A percentile compares a stretch with the other conserved stretches of the same genome.
These are phyloP conservation scores for Dioctria rufipes DNA, from an alignment of 2,888 invertebrate species.

Conservation along the genomic window DNA sequence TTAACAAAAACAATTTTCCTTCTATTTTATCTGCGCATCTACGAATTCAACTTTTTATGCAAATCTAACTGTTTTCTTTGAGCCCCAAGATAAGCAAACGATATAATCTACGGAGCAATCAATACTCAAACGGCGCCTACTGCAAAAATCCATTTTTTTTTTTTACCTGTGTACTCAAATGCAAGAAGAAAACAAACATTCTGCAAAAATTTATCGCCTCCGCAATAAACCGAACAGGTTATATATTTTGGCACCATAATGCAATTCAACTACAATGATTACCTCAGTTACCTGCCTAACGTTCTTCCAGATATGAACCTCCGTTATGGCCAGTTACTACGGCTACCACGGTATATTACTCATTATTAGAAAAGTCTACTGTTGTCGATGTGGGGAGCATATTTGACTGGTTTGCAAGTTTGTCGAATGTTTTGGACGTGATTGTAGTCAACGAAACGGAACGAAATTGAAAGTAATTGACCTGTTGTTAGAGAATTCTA, in stretches of 20 bases:
- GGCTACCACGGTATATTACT: constrained; percentile 27
- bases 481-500: constrained; percentile 28
- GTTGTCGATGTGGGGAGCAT: neutral
- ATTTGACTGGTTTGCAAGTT: constrained; percentile 4
- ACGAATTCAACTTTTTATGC: constrained; percentile 9
- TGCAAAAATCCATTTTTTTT: neutral
- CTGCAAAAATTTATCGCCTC: constrained; percentile 19
- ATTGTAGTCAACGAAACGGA: constrained; percentile 50
- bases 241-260: neutral
- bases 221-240: constrained; percentile 3
- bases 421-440: constrained; percentile 12
- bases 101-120: constrained; percentile 3
- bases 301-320: neutral
- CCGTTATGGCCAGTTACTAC: constrained; percentile 42
- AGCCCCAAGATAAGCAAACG: constrained; percentile 7
- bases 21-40: too few relatives aligned
- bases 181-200: constrained; percentile 6
- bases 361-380: neutral
- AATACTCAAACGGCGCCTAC: neutral
- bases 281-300: neutral
- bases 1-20: too few relatives aligned
- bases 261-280: neutral
- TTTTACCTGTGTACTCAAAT: neutral
- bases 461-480: constrained; percentile 55
- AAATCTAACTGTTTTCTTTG: constrained; percentile 6